These are phyloP conservation scores for Tricholaema leucomelas DNA, from an alignment of 2,113 vertebrate species.

Conservation along the genomic window DNA sequence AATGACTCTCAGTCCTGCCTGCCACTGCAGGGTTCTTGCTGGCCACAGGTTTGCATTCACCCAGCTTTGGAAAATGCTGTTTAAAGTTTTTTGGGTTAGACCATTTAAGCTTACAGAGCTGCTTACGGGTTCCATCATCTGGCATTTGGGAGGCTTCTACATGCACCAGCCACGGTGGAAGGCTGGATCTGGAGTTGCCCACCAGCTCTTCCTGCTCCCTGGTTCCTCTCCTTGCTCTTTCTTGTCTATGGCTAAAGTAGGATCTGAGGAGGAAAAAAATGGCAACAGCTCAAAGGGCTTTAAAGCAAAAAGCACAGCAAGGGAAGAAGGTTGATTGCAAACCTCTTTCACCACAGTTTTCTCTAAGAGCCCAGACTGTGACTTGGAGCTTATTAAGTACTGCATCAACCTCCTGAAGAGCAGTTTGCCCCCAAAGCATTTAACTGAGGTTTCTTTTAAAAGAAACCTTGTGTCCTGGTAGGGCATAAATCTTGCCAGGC, in stretches of 20 bases:
- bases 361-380: not conserved
- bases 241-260: not conserved
- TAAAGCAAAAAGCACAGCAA: not conserved
- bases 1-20: no score
- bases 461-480: no score
- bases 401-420: not conserved
- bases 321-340: not conserved
- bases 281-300: not conserved
- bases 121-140: not conserved
- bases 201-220: not conserved
- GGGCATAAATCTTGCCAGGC: no score
- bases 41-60: accelerated
- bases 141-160: not conserved
- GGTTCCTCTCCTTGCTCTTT: not conserved
- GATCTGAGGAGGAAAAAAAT: not conserved
- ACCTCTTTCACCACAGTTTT: not conserved
- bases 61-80: not conserved
- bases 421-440: not conserved
- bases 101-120: not conserved
- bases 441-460: not conserved
- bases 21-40: not conserved
- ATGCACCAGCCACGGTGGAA: accelerated
- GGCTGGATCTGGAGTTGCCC: not conserved
- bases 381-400: not conserved
- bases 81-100: not conserved